phyloP scores from a whole-genome alignment of 2,113 vertebrate genomes.

The Eretmochelys imbricata region DNA sequence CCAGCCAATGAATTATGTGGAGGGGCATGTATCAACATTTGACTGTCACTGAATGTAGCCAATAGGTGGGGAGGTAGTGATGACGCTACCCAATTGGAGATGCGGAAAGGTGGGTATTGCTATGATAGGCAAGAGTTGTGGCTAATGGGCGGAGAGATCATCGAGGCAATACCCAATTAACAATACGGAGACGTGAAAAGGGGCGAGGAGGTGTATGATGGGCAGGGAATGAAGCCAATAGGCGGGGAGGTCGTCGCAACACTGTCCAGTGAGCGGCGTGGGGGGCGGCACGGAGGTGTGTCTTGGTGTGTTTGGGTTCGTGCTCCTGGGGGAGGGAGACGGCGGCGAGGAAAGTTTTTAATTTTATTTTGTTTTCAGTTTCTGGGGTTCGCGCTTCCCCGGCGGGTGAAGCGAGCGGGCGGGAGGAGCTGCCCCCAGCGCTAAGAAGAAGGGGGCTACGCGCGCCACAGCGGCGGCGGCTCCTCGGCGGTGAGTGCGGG shows the following conservation, averaged over 20 bases:
- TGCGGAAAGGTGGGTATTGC: accelerated
- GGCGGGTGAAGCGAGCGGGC: not conserved
- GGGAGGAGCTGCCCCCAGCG: constrained; percentile 46
- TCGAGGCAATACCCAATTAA: constrained; percentile 19
- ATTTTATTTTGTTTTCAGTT: constrained; percentile 64
- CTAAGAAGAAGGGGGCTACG: constrained; percentile 56
- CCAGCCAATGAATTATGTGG: not conserved
- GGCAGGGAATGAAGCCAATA: constrained; percentile 13
- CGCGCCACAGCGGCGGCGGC: constrained; percentile 42
- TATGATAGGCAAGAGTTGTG: not conserved
- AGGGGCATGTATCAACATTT: accelerated
- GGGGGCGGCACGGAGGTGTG: constrained; percentile 65
- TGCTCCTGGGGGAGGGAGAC: constrained; percentile 80
- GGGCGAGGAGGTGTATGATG: constrained; percentile 54
- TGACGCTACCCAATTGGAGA: not conserved
- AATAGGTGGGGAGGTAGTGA: not conserved
- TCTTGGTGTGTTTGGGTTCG: constrained; percentile 81
- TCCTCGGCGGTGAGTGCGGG: constrained; percentile 62
- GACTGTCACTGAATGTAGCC: not conserved
- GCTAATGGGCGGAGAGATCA: constrained; percentile 34
- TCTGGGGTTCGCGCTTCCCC: constrained; percentile 66
- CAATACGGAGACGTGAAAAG: constrained; percentile 39
- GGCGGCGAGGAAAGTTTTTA: constrained; percentile 80
- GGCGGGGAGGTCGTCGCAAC: not conserved
- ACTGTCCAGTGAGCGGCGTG: constrained; percentile 53